Conservation (phyloP, 2,888 invertebrate genomes). For the Poecilobothrus nobilitatus region DNA sequence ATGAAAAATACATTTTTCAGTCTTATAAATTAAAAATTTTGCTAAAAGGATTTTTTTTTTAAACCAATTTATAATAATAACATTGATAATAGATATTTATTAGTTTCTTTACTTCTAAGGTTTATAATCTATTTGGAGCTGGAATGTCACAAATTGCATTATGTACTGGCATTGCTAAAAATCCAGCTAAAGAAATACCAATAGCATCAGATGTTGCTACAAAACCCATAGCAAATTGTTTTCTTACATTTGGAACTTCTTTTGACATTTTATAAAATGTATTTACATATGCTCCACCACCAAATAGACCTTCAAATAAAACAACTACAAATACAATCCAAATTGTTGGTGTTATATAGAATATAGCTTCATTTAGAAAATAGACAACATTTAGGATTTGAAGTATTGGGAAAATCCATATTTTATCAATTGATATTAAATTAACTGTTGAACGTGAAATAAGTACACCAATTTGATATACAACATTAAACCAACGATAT, state of each 20-base stretch:
- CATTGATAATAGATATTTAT: too few species aligned
- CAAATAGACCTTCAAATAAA: conserved; percentile 67
- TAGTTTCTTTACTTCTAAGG: too few species aligned
- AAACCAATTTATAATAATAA: too few species aligned
- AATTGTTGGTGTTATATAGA: conserved; percentile 55
- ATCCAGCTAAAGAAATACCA: conserved; percentile 68
- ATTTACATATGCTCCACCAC: conserved; percentile 75
- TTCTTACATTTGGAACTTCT: conserved; percentile 49
- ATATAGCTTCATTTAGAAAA: conserved; percentile 55
- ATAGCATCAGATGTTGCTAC: conserved; percentile 66
- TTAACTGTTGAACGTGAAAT: conserved; percentile 76
- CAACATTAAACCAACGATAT: conserved; percentile 74
- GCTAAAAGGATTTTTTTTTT: too few species aligned
- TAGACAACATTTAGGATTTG: conserved; percentile 57
- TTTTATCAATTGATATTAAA: conserved; percentile 54
- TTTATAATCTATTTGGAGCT: conserved; percentile 31
- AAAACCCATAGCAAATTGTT: conserved; percentile 62
- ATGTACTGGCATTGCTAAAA: conserved; percentile 64
- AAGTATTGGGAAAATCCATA: conserved; percentile 65
- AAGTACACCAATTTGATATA: conserved; percentile 77
- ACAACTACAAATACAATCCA: conserved; percentile 57
- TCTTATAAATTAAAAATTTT: too few species aligned
- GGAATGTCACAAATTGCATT: conserved; percentile 60
- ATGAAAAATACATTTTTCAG: too few species aligned
- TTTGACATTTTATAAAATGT: conserved; percentile 67